phyloP scores from a whole-genome alignment of 2,797 vertebrate genomes.

The Darevskia mixta region DNA sequence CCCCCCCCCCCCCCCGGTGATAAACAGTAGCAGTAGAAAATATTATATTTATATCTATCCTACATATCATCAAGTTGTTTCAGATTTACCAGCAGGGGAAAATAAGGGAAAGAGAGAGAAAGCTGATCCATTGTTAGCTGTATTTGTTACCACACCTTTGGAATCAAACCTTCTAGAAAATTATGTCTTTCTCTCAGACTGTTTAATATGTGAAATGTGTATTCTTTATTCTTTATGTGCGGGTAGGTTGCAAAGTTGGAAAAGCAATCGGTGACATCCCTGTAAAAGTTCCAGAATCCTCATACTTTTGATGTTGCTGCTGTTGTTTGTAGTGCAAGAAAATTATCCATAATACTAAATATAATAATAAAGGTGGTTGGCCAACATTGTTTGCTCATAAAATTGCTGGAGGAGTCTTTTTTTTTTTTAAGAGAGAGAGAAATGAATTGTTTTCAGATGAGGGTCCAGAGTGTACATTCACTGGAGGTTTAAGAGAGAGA shows the following conservation, averaged over 20 bases:
- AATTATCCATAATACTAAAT: neutral
- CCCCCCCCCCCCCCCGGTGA: neutral
- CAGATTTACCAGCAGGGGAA: neutral
- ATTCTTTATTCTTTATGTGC: neutral
- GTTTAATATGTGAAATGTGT: neutral
- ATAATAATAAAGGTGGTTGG: too few species aligned
- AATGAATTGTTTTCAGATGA: neutral
- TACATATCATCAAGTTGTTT: neutral
- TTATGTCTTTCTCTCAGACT: neutral
- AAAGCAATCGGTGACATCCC: neutral
- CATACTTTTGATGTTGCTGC: neutral
- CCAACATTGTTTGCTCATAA: neutral
- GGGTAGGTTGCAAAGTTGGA: neutral
- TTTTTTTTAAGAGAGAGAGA: too few species aligned
- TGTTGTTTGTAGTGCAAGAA: neutral
- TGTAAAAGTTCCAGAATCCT: neutral
- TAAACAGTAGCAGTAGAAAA: neutral
- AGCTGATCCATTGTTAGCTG: neutral
- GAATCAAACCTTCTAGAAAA: too few species aligned
- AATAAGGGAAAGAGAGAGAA: neutral
- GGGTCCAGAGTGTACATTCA: neutral
- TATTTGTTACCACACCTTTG: neutral
- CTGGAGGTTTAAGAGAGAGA: neutral
- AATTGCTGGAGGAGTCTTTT: neutral
- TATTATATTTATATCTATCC: neutral